phyloP scores from a whole-genome alignment of 2,888 invertebrate genomes.

The Amphipoea oculea region DNA sequence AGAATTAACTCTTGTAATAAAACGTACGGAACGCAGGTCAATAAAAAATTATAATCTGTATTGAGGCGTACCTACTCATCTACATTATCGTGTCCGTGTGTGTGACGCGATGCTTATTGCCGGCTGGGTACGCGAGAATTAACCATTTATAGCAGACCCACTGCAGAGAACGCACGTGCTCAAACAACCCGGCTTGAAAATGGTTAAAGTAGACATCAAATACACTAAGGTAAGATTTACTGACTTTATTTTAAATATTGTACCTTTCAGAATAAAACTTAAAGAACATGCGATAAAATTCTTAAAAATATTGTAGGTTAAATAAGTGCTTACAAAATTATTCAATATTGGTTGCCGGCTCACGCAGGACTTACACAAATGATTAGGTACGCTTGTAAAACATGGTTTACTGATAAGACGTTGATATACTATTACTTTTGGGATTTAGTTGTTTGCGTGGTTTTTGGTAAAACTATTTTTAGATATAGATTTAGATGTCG shows the following conservation, averaged over 20 bases:
- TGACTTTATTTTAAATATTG: not conserved
- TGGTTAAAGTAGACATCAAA: constrained; percentile 88
- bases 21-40: constrained; percentile 48
- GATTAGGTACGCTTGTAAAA: not conserved
- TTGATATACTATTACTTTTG: not conserved
- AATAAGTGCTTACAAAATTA: constrained; percentile 5
- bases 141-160: constrained; percentile 62
- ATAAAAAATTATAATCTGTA: constrained; percentile 7
- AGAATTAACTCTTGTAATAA: not conserved
- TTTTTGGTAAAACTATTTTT: not conserved
- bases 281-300: not conserved
- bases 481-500: not conserved
- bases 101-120: constrained; percentile 33
- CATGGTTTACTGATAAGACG: constrained; percentile 18
- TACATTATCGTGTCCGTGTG: not conserved
- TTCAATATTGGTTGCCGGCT: constrained; percentile 16
- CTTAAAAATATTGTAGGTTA: not conserved
- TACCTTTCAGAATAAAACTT: not conserved
- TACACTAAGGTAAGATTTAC: constrained; percentile 85
- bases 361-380: not conserved
- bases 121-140: not conserved
- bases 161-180: constrained; percentile 68
- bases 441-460: not conserved
- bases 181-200: constrained; percentile 68
- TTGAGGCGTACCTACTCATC: constrained; percentile 21